Evolutionary conservation across 2,888 invertebrate species (phyloP).

Genomic region (Leucoma salicis): DNA sequence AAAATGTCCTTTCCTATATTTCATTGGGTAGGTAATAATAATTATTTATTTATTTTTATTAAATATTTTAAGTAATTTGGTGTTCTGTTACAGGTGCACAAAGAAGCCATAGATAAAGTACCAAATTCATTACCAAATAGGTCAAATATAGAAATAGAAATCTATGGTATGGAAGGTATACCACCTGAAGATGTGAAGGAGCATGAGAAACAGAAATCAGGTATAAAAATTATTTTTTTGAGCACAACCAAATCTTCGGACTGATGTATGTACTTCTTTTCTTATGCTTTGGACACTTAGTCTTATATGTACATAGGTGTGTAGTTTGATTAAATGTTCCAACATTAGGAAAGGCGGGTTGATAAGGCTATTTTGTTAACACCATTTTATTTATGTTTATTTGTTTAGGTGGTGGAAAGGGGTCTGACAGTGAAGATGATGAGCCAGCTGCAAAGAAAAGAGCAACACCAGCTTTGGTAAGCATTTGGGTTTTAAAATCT

Average conservation of each 20-base stretch:
- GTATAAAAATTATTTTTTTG: slow-evolving; percentile 64
- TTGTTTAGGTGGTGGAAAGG: slow-evolving; percentile 84
- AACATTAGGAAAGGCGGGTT: slow-evolving; percentile 36
- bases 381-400: slow-evolving; percentile 11
- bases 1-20: slow-evolving; percentile 50
- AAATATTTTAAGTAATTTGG: slow-evolving; percentile 9
- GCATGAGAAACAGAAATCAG: slow-evolving; percentile 93
- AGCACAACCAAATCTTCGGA: slow-evolving; percentile 55
- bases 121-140: slow-evolving; percentile 98
- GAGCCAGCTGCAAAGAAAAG: slow-evolving; percentile 90
- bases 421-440: slow-evolving; percentile 92
- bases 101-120: slow-evolving; percentile 99
- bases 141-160: slow-evolving; percentile 99
- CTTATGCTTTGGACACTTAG: slow-evolving; percentile 66
- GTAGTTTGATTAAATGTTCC: slow-evolving; percentile 50
- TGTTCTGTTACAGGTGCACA: slow-evolving; percentile 90
- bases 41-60: neutral
- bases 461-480: slow-evolving; percentile 82
- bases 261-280: slow-evolving; percentile 66
- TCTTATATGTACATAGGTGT: slow-evolving; percentile 59
- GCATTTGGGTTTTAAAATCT: slow-evolving; percentile 13
- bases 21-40: slow-evolving; percentile 35
- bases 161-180: slow-evolving; percentile 99
- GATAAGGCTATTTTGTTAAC: slow-evolving; percentile 2
- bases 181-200: slow-evolving; percentile 96